Evolutionary conservation across 2,888 invertebrate genomes (phyloP).

Genomic region (Belgica antarctica): DNA sequence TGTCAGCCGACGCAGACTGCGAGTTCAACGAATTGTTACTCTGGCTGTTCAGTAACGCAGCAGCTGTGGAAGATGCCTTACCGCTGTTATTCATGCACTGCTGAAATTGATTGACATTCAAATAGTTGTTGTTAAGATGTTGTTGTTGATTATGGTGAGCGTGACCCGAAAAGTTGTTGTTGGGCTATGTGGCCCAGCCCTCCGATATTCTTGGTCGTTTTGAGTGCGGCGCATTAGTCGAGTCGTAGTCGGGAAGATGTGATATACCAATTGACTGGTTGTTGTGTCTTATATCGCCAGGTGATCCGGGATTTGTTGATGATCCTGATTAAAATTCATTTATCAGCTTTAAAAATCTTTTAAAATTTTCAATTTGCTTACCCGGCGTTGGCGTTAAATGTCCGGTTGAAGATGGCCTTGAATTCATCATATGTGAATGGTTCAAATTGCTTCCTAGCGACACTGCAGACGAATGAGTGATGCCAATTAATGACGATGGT

Average conservation of each 20-base stretch:
- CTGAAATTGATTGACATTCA: constrained; percentile 44
- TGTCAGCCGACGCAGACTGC: constrained; percentile 25
- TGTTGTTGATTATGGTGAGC: constrained; percentile 47
- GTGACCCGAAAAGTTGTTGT: constrained; percentile 44
- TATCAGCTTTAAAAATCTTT: neutral
- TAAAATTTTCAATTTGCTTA: constrained; percentile 47
- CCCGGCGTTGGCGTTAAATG: constrained; percentile 63
- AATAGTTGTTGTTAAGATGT: constrained; percentile 44
- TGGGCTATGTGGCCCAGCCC: constrained; percentile 85
- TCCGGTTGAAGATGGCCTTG: constrained; percentile 60
- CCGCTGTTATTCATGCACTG: constrained; percentile 41
- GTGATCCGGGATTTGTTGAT: constrained; percentile 77
- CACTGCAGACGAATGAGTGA: constrained; percentile 45
- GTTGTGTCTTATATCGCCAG: constrained; percentile 58
- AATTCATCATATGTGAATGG: constrained; percentile 57
- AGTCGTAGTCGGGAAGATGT: constrained; percentile 62
- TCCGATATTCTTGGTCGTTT: constrained; percentile 82
- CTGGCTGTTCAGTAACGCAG: constrained; percentile 40
- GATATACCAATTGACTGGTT: constrained; percentile 48
- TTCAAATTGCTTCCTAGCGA: constrained; percentile 51
- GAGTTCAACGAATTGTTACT: constrained; percentile 45
- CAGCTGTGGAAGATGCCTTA: constrained; percentile 44
- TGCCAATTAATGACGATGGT: constrained; percentile 49
- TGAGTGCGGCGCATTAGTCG: constrained; percentile 55
- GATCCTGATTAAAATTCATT: constrained; percentile 50